Base-by-base conservation (phyloP, 2,797 vertebrate species). In the Huso huso region DNA sequence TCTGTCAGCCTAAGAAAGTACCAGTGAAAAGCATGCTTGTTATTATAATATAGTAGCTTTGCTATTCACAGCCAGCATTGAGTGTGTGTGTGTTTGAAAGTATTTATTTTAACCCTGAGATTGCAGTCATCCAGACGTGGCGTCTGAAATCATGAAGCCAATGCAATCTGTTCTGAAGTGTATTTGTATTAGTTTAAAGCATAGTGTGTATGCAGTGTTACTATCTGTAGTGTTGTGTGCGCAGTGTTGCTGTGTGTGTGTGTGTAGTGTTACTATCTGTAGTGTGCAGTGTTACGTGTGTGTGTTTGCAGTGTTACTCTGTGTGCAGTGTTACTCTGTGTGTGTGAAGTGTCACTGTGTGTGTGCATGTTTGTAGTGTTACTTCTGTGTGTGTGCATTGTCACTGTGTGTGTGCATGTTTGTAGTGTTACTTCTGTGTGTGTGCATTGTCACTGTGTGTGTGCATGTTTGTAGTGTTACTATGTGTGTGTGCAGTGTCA, bases 261-360 rank as follows among this genome's bases (percentile, higher is more conserved):
- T 18, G 69, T 65, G 62, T 66, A 23, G 65, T 2, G 6, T 52
- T 2, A 48, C 61, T 74, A 7, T 63, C 10, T 66, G 55, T 68
- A 70, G 65, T 66, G 6, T 65, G 63, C 66, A 3, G 57, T 65
- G 15, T 58, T 51, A 62, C 37, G 8, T 59, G 49, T 57, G 51
- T 65, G 62, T 72, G 48, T 63, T 51, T 67, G 57, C 10, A 6
- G 58, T 9, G 15, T 5, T 58, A 58, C 37, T 49, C 13, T 50
- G 59, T 51, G 57, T 37, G 13, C 61, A 10, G 13, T 18, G 23
- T n/a, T n/a, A n/a, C n/a, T n/a, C n/a, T 61, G 66, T 65, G 8
- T 61, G 65, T 52, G 68, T 53, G 49, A 10, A 18, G 62, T 48
- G 10, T 2, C n/a, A 10, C 60, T 65, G 59, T 8, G 2, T 37